Evolutionary conservation across 2,888 invertebrate species (phyloP), one percentile per base, ranked within the genome.

Genomic region (Zonitis immaculata): DNA sequence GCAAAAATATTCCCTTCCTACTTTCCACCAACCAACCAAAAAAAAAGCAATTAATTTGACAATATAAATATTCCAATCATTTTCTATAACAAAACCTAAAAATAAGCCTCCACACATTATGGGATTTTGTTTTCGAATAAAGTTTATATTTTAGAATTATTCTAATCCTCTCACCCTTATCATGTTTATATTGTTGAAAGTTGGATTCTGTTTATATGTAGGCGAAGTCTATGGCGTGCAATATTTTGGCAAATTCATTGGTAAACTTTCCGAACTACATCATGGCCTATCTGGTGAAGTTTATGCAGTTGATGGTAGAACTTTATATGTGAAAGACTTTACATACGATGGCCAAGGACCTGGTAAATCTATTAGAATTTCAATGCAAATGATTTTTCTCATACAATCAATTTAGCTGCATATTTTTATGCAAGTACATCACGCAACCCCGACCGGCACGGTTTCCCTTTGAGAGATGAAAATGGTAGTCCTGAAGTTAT

Each of bases 291-390:
- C 86, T 60, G 95, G 94, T 8, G 85, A 86, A 68, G 90, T 94
- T 49, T 94, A 84, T 76, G 93, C 91, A 5, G 91, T 94, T 1
- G 94, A 95, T 77, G 86, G 90, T 47, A 81, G 91, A 67, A 95
- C 94, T 47, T 76, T 95, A 52, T 91, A 88, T 78, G 81, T 95
- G 65, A 87, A 90, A 73, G 89, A 89, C 78, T 92, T 94, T 77
- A 88, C 85, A 61, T 95, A 94, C 74, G 94, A 94, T 69, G 95
- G 95, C 52, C 89, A 90, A 75, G 94, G 91, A 45, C 93, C 94
- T 73, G 89, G 92, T 92, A 69, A 22, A 3, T 22, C 5, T 22
- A 4, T n/a, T n/a, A n/a, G n/a, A n/a, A n/a, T n/a, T n/a, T n/a
- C n/a, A n/a, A n/a, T n/a, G n/a, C n/a, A n/a, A n/a, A n/a, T n/a